Conservation (phyloP, 2,113 vertebrate species). For the Callopanchax toddi region DNA sequence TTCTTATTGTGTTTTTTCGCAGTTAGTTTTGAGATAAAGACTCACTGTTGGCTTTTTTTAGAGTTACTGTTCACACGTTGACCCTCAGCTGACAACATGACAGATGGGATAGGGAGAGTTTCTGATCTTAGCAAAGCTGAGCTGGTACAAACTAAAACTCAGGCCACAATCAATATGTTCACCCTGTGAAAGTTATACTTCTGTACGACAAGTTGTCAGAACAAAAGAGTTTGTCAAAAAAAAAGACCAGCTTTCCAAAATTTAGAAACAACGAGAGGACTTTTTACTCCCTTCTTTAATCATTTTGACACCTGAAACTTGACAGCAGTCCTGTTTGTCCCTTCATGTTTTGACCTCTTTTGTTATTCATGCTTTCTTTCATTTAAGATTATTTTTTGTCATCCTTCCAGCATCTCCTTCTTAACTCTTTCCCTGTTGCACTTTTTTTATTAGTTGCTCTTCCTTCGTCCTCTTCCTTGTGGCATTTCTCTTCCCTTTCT, state of each 20-base stretch:
- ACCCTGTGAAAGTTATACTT: conserved; percentile 36
- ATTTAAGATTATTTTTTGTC: conserved; percentile 23
- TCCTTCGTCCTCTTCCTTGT: neutral
- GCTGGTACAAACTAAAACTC: conserved; percentile 36
- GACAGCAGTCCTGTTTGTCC: conserved; percentile 8
- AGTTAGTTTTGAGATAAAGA: conserved; percentile 8
- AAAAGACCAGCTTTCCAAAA: conserved; percentile 26
- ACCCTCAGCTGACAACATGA: conserved; percentile 68
- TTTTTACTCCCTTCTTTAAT: conserved; percentile 18
- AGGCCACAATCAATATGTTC: conserved; percentile 50
- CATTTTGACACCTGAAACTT: conserved; percentile 33
- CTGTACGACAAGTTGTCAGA: conserved; percentile 45
- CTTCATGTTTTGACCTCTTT: conserved; percentile 10
- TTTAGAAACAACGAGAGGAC: conserved; percentile 24
- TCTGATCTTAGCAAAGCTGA: conserved; percentile 50
- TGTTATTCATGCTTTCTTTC: conserved; percentile 19
- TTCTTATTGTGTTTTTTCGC: neutral
- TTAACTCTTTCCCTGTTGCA: neutral
- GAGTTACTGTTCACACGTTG: conserved; percentile 37
- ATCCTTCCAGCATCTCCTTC: neutral
- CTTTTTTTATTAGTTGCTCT: neutral
- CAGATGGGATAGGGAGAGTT: conserved; percentile 65
- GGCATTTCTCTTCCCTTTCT: conserved; percentile 11
- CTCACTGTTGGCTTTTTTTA: neutral
- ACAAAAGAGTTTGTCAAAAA: conserved; percentile 49